Base-by-base conservation (phyloP, 2,888 invertebrate genomes). In the Chironomus tentans region DNA sequence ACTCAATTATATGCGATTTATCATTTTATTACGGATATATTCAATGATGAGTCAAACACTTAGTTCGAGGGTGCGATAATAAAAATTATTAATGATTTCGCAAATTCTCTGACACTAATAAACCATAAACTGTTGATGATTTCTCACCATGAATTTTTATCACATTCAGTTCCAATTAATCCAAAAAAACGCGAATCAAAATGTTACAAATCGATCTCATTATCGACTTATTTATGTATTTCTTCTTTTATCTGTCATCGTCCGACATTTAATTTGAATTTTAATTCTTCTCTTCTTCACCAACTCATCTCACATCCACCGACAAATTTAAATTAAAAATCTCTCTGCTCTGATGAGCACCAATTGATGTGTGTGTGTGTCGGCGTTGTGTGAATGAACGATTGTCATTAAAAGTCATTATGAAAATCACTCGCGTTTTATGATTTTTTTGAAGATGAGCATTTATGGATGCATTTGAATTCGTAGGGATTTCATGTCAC, bases 401-500 rank as follows among this genome's bases (percentile, higher is more conserved):
- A 21, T 21, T 50, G 22, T 38, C 74, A 47, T 74, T 65, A 74
- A 74, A 68, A 47, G 24, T 12, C 61, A 74, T 74, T 74, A 74
- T 74, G 74, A 74, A 74, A 74, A 74, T 74, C 62, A 71, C 62
- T 74, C 65, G 73, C 65, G n/a, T 56, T 71, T 71, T 56, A 72
- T 72, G 48, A 2, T 22, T 15, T 18, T 28, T 38, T 38, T 38
- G 38, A 38, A 38, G 38, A 38, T 38, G 38, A 38, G 38, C 38
- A 38, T 38, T 38, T 38, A 38, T 38, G 38, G 38, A 38, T 38
- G 38, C 38, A 38, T 38, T 38, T 38, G 7, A 38, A 38, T 38
- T n/a, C n/a, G 38, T 38, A 38, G 38, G 38, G 38, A 38, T 38
- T n/a, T 38, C 10, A 2, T 38, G 38, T 38, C 38, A 38, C 38